Conservation (phyloP, 2,888 invertebrate genomes). For the Amphipoea oculea region DNA sequence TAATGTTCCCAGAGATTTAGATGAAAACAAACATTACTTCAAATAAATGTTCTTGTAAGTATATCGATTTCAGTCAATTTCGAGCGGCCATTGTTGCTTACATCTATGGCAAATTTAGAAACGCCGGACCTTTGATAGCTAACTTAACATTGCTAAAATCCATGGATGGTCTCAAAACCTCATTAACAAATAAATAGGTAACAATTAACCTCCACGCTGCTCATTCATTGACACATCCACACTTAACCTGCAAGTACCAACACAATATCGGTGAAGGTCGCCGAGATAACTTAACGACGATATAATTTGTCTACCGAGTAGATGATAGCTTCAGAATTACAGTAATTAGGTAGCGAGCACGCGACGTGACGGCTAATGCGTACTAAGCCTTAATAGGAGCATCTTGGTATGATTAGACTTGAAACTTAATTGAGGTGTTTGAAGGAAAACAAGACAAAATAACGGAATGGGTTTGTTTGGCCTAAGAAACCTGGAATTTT, state of each 20-base stretch:
- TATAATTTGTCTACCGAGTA: slow-evolving; percentile 56
- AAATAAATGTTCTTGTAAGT: too few species aligned
- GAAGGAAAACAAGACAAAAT: background rate
- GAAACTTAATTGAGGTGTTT: slow-evolving; percentile 31
- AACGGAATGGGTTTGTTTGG: background rate
- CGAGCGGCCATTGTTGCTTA: too few species aligned
- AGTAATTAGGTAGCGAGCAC: slow-evolving; percentile 51
- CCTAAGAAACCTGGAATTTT: background rate
- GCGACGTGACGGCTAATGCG: slow-evolving; percentile 34
- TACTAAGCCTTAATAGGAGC: slow-evolving; percentile 46
- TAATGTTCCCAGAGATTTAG: too few species aligned
- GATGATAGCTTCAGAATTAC: slow-evolving; percentile 49
- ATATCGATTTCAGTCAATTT: too few species aligned
- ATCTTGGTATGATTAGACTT: slow-evolving; percentile 42
- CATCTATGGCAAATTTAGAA: too few species aligned
- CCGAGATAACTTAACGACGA: slow-evolving; percentile 42
- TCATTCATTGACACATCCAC: slow-evolving; percentile 33
- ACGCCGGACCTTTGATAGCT: too few species aligned
- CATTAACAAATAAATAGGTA: background rate
- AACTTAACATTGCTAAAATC: background rate
- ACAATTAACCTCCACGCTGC: background rate
- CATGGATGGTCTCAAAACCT: background rate
- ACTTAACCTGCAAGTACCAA: slow-evolving; percentile 19
- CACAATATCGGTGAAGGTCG: slow-evolving; percentile 60
- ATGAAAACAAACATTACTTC: too few species aligned